Conservation (phyloP, 2,113 vertebrate genomes). For the Neotoma lepida region DNA sequence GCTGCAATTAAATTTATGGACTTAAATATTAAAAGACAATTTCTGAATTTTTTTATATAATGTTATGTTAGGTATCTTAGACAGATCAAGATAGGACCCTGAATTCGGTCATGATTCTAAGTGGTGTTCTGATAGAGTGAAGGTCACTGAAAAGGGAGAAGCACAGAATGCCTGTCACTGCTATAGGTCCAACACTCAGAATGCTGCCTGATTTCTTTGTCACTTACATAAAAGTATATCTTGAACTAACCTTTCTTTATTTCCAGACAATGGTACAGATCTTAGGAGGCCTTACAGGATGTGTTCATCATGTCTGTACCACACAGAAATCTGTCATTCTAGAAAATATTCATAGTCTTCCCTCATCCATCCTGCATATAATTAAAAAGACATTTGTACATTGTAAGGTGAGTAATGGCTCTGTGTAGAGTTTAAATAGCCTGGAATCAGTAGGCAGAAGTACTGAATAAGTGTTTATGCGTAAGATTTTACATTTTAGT, state of each 20-base stretch:
- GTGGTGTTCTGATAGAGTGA: background rate
- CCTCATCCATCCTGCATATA: conserved; percentile 88
- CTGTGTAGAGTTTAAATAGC: background rate
- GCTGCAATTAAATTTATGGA: conserved; percentile 49
- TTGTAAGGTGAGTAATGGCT: conserved; percentile 91
- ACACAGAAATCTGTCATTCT: conserved; percentile 85
- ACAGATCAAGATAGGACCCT: background rate
- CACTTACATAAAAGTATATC: background rate
- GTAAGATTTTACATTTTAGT: conserved; percentile 6
- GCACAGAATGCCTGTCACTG: background rate
- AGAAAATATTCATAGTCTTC: conserved; percentile 89
- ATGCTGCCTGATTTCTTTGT: background rate
- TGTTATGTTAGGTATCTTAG: background rate
- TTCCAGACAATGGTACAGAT: conserved; percentile 89
- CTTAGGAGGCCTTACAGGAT: conserved; percentile 87
- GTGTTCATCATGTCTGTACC: conserved; percentile 87
- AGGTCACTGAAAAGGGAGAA: background rate
- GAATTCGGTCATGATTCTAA: background rate
- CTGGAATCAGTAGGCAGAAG: background rate
- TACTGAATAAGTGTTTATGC: background rate
- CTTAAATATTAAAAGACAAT: background rate
- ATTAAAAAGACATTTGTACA: conserved; percentile 92
- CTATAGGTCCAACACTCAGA: background rate
- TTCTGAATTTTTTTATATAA: background rate
- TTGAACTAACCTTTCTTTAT: conserved; percentile 5